These are phyloP conservation scores for Novumbra hubbsi DNA, from an alignment of 2,797 vertebrate species.

Conservation along the genomic window DNA sequence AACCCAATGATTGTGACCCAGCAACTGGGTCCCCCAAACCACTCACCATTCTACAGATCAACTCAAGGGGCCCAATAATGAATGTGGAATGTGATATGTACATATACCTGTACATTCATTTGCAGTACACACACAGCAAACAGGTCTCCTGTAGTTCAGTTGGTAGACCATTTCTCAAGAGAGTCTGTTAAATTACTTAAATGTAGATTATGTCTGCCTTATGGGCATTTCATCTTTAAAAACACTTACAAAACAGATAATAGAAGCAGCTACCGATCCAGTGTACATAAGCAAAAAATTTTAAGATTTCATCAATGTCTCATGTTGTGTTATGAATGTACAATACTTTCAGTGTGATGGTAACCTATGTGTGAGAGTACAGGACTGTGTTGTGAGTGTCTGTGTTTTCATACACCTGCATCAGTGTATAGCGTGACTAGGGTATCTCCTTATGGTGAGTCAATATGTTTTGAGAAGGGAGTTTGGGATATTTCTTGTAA, in stretches of 20 bases:
- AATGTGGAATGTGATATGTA: not conserved
- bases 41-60: no score
- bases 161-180: no score
- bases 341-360: not conserved
- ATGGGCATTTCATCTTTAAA: not conserved
- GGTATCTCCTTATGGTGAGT: constrained; percentile 11
- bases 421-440: not conserved
- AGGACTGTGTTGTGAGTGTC: not conserved
- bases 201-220: not conserved
- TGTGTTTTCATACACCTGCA: not conserved
- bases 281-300: not conserved
- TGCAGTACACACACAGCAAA: no score
- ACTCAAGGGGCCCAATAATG: no score
- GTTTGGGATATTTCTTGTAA: not conserved
- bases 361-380: not conserved
- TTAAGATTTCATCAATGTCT: not conserved
- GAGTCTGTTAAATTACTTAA: no score
- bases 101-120: not conserved
- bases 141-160: no score
- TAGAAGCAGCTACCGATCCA: not conserved
- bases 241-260: not conserved
- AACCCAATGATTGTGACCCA: no score
- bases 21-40: no score
- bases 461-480: constrained; percentile 56
- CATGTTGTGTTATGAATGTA: not conserved